Evolutionary conservation across 2,888 invertebrate species (phyloP).

Genomic region (Operophtera brumata): DNA sequence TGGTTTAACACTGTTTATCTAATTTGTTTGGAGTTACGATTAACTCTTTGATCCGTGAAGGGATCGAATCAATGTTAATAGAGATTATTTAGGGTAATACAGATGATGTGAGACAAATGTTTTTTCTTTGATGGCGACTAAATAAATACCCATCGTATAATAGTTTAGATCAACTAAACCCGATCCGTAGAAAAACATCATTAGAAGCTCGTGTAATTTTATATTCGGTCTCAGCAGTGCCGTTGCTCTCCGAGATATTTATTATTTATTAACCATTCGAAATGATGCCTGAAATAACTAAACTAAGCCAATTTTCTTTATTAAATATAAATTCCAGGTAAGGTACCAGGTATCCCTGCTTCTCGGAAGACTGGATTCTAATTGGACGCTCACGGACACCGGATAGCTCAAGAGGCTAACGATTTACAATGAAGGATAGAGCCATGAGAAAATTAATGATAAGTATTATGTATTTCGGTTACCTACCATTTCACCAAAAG

Average conservation of each 20-base stretch:
- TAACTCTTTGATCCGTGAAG: slow-evolving; percentile 16
- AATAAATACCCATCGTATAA: not conserved
- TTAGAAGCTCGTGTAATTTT: not conserved
- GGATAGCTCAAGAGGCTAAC: slow-evolving; percentile 3
- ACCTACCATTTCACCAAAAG: too few relatives aligned
- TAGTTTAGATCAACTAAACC: too few relatives aligned
- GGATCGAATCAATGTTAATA: slow-evolving; percentile 1
- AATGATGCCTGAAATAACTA: not conserved
- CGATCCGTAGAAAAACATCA: too few relatives aligned
- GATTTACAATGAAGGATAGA: not conserved
- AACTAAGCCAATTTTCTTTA: not conserved
- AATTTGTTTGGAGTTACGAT: slow-evolving; percentile 11
- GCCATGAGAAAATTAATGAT: not conserved
- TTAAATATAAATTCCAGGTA: not conserved
- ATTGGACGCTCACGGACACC: not conserved
- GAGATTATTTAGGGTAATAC: not conserved
- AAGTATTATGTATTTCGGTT: not conserved
- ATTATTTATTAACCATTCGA: too few relatives aligned
- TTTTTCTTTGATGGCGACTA: not conserved
- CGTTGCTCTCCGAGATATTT: not conserved
- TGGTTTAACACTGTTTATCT: slow-evolving; percentile 12
- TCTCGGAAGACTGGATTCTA: slow-evolving; percentile 4
- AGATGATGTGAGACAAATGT: not conserved
- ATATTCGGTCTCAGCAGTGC: not conserved
- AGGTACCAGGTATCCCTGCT: not conserved